A percentile compares a stretch with the other conserved stretches of the same genome.
phyloP scores from a whole-genome alignment of 2,797 vertebrate genomes.

The Allobates femoralis region DNA sequence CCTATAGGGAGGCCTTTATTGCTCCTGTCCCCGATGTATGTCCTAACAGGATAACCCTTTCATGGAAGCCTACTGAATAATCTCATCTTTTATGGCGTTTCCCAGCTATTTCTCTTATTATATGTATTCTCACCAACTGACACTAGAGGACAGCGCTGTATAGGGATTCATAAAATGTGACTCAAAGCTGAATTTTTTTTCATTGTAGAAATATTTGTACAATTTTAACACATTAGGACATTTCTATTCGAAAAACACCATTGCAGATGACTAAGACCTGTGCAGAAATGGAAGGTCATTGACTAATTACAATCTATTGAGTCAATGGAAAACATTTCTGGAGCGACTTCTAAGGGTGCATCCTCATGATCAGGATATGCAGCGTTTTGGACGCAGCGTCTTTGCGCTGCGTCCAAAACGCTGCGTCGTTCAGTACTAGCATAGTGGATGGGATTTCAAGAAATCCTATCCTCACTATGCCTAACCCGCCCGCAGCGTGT shows the following conservation, averaged over 20 bases:
- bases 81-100: not conserved
- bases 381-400: no score
- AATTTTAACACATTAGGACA: not conserved
- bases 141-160: slow-evolving; percentile 3
- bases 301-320: not conserved
- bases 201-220: not conserved
- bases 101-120: not conserved
- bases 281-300: not conserved
- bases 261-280: not conserved
- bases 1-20: not conserved
- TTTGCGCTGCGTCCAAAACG: no score
- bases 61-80: not conserved
- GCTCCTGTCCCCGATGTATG: not conserved
- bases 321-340: not conserved
- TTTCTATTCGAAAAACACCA: not conserved
- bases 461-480: no score
- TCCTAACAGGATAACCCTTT: not conserved
- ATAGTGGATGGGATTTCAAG: no score
- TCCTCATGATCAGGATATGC: no score
- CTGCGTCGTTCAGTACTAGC: no score
- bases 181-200: not conserved
- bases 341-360: not conserved
- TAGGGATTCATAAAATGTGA: no score
- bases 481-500: no score
- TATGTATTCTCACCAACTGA: not conserved